phyloP scores from a whole-genome alignment of 2,797 vertebrate species.

The Choloepus didactylus region DNA sequence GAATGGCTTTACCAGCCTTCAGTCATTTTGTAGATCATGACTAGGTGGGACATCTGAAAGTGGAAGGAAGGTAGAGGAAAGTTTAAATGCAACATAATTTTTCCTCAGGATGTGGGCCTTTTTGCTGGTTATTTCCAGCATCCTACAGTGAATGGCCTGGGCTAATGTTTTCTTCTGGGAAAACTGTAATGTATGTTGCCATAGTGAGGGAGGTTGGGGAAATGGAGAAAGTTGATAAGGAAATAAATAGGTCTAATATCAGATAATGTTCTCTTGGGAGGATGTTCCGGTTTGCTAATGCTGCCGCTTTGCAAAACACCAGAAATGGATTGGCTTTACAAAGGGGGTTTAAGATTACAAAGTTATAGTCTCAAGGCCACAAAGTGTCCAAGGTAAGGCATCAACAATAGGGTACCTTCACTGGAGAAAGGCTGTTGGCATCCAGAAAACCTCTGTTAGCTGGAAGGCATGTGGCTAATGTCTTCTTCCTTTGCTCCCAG shows the following conservation, averaged over 20 bases:
- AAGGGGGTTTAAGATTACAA: too few relatives aligned
- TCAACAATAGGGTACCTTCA: too few relatives aligned
- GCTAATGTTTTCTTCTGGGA: not conserved
- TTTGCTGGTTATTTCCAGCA: constrained; percentile 12
- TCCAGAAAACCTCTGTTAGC: too few relatives aligned
- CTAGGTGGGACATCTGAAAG: not conserved
- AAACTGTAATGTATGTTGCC: not conserved
- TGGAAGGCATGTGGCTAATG: too few relatives aligned
- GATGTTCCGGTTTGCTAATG: too few relatives aligned
- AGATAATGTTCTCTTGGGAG: constrained; percentile 11
- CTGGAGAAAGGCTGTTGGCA: too few relatives aligned
- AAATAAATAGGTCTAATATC: constrained; percentile 26
- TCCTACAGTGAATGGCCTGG: not conserved
- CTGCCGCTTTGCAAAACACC: too few relatives aligned
- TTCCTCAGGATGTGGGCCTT: not conserved
- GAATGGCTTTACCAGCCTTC: not conserved
- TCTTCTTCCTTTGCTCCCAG: too few relatives aligned
- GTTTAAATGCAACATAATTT: not conserved
- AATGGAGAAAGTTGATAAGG: not conserved
- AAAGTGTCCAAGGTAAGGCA: too few relatives aligned
- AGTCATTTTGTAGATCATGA: not conserved
- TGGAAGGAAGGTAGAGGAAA: not conserved
- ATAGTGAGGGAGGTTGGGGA: not conserved
- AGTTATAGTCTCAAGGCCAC: too few relatives aligned
- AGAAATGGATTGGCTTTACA: too few relatives aligned